Base-by-base conservation (phyloP, 1,140 invertebrate species). In the Cataglyphis hispanica region DNA sequence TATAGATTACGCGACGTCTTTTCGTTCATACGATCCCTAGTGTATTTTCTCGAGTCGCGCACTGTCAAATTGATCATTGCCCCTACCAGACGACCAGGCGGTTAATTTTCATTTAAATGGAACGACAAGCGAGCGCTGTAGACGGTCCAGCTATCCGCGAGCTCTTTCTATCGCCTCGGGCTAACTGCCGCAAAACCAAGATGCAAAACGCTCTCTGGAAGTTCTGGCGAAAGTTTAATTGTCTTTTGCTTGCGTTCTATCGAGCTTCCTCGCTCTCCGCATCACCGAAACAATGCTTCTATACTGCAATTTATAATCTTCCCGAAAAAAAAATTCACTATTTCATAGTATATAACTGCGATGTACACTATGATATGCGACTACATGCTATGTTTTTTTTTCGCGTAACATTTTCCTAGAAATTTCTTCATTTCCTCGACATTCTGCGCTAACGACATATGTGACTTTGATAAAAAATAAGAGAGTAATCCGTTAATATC, bases 91-190 rank as follows among this genome's bases (percentile, higher is more conserved):
- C 37, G 60, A 27, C 7, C 37, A 88, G 83, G 81, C 74, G 89
- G 85, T 84, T 93, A 94, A 94, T 94, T 94, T 94, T 94, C 92
- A 94, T 94, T 94, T 94, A 94, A 94, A 94, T 94, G 91, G 88
- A 93, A 91, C 86, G 76, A 87, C 87, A 85, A 87, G 85, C 66
- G 80, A 86, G 84, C 64, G 43, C 80, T 69, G 78, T 86, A 74
- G 83, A 66, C 77, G 61, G 86, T 86, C 76, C 83, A 67, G 80
- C 78, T 43, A 43, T 84, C 22, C 86, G 19, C 60, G 60, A 66
- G 63, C 86, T 69, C 78, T 72, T 50, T 58, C 31, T 77, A 77
- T 76, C 53, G 80, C 72, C 67, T 25, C 46, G 81, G 58, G 85
- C 77, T 64, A 80, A 25, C 46, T 53, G n/a, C 37, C 80, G 75